phyloP scores from a whole-genome alignment of 2,113 vertebrate genomes.

The Scalopus aquaticus region DNA sequence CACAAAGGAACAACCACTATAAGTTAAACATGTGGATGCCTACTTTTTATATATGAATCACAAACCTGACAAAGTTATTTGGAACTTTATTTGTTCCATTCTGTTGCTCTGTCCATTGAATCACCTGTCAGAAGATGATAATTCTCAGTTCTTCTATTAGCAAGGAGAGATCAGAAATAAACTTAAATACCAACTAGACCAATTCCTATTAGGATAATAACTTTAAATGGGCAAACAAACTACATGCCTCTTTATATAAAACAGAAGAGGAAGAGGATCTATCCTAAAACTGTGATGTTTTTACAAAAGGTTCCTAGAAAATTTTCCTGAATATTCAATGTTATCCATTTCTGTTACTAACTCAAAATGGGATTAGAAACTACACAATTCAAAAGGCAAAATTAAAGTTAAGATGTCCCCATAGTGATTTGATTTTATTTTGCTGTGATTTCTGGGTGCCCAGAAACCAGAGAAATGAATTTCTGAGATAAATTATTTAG shows the following conservation, averaged over 20 bases:
- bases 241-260: not conserved
- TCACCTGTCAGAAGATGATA: not conserved
- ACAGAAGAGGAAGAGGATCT: not conserved
- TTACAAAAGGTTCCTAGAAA: not conserved
- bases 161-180: constrained; percentile 5
- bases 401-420: not conserved
- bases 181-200: not conserved
- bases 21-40: not conserved
- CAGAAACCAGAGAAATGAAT: not conserved
- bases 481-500: constrained; percentile 23
- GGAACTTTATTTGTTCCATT: not conserved
- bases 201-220: not conserved
- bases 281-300: not conserved
- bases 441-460: not conserved
- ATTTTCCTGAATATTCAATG: not conserved
- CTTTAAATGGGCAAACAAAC: not conserved
- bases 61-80: not conserved
- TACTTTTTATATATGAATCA: not conserved
- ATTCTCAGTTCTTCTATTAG: not conserved
- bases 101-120: not conserved
- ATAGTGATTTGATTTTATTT: not conserved
- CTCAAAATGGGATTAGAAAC: not conserved
- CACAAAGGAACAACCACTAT: not conserved
- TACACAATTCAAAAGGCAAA: constrained; percentile 13
- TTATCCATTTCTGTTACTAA: not conserved